Evolutionary conservation across 2,888 invertebrate genomes (phyloP).

Genomic region (Polyploca ridens): DNA sequence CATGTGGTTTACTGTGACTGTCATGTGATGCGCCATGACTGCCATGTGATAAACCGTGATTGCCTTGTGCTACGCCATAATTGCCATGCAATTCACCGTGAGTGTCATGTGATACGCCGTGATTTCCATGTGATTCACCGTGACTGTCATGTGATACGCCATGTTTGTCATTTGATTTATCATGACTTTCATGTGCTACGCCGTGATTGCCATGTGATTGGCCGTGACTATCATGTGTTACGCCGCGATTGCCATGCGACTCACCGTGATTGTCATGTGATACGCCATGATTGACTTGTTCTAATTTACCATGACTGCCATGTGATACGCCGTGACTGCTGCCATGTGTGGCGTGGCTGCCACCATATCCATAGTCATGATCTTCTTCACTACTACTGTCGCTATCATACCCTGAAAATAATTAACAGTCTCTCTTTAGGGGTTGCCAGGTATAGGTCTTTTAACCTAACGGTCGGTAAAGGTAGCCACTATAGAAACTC

Average conservation of each 20-base stretch:
- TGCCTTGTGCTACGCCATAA: neutral
- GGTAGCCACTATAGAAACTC: too few relatives aligned
- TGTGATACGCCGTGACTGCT: neutral
- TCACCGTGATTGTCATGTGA: slow-evolving; percentile 14
- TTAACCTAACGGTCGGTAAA: too few relatives aligned
- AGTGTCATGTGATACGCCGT: slow-evolving; percentile 15
- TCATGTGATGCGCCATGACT: neutral
- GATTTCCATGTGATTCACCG: slow-evolving; percentile 21
- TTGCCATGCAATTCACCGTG: neutral
- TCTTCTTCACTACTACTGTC: slow-evolving; percentile 18
- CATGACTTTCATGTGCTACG: neutral
- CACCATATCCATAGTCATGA: slow-evolving; percentile 18
- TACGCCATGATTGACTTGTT: neutral
- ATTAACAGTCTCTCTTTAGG: neutral
- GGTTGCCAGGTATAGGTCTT: too few relatives aligned
- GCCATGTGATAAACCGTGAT: neutral
- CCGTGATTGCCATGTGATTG: neutral
- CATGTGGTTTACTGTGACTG: slow-evolving; percentile 20
- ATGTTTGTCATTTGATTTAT: slow-evolving; percentile 1
- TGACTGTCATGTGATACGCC: slow-evolving; percentile 7
- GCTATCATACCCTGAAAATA: slow-evolving; percentile 21
- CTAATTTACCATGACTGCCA: neutral
- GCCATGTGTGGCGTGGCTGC: slow-evolving; percentile 18
- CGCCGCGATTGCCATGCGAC: slow-evolving; percentile 11
- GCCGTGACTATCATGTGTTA: too few relatives aligned